Evolutionary conservation across 2,797 vertebrate genomes (phyloP).

Genomic region (Spondyliosoma cantharus): DNA sequence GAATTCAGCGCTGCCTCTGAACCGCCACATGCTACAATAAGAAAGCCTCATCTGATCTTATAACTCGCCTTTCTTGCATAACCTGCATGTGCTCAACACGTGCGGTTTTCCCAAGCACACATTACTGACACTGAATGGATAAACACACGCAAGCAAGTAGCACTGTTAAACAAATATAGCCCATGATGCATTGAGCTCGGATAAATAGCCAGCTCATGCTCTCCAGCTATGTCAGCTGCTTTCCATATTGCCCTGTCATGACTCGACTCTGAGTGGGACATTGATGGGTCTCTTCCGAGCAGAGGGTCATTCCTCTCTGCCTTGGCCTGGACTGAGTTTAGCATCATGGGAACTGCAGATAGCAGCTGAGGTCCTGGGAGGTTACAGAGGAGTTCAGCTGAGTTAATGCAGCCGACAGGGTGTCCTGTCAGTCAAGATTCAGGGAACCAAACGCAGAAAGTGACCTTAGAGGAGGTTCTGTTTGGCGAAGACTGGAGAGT

Average conservation of each 20-base stretch:
- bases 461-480: conserved; percentile 9
- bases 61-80: neutral
- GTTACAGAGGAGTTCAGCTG: conserved; percentile 54
- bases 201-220: conserved; percentile 55
- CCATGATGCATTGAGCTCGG: conserved; percentile 49
- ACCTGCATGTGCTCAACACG: neutral
- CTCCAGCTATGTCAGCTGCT: conserved; percentile 30
- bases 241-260: conserved; percentile 43
- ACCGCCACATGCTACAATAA: too few species aligned
- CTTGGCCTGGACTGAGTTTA: conserved; percentile 42
- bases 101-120: conserved; percentile 13
- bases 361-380: conserved; percentile 53
- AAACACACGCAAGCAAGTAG: conserved; percentile 5
- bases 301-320: conserved; percentile 27
- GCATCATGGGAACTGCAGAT: conserved; percentile 55
- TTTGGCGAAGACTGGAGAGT: conserved; percentile 7
- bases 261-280: conserved; percentile 63
- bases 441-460: neutral
- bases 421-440: conserved; percentile 37
- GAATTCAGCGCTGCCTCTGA: conserved; percentile 3
- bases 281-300: conserved; percentile 38
- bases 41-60: conserved; percentile 7
- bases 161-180: conserved; percentile 57
- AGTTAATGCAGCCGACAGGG: conserved; percentile 46
- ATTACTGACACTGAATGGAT: conserved; percentile 11